Base-by-base conservation (phyloP, 2,888 invertebrate genomes). In the Cryptus armator region DNA sequence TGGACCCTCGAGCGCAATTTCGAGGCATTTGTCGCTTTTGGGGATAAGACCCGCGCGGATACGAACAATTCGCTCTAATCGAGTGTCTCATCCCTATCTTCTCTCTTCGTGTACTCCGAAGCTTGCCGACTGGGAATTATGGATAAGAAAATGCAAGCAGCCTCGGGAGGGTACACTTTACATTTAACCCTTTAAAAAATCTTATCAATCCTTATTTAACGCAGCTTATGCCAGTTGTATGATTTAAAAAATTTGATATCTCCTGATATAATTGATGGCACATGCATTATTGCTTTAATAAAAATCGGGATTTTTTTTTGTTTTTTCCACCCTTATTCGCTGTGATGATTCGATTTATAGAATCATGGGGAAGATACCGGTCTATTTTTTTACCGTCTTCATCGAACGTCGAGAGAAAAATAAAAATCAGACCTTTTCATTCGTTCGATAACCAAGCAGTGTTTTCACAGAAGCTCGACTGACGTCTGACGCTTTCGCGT, bases 1-100 rank as follows among this genome's bases (percentile, higher is more conserved):
- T 59, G 51, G 62, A 76, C 80, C 72, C 81, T 59, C 48, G 78
- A 81, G 75, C 68, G 77, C 82, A 86, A 86, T 86, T 87, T 81
- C 78, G 74, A 75, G 37, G 82, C 83, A 84, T 86, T 87, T 86
- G 86, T 84, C 83, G 67, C 70, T 66, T 78, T 75, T 44, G 24
- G 71, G 81, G 68, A 78, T 86, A 83, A 84, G 62, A 77, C 76
- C 77, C 53, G 72, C 67, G 80, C 59, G 67, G 71, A 83, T 78
- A 67, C 77, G 85, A 78, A 87, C 84, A 81, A 87, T 85, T 77
- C 77, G 19, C 64, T 66, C 81, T 82, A 86, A 86, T 85, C 86
- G 77, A 85, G 71, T 70, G 43, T 72, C 75, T 62, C 76, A 43
- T 77, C 80, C 66, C 66, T 59, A 68, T 56, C 64, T 51, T 29